phyloP scores from a whole-genome alignment of 92 coral and sea anemone species.

The Phenganax marumi region DNA sequence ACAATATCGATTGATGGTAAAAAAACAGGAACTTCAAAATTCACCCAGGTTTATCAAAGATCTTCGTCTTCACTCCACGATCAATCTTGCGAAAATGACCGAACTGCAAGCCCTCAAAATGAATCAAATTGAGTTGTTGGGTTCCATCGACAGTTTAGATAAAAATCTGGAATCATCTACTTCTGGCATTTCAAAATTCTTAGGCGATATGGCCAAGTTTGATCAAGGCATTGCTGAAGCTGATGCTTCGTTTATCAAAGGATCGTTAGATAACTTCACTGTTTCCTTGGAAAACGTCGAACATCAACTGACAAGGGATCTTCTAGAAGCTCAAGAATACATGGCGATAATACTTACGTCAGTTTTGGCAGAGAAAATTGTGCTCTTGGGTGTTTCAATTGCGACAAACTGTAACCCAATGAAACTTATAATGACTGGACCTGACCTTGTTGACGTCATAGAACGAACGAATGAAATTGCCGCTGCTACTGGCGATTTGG shows the following conservation, averaged over 20 bases:
- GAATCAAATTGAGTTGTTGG: conserved; percentile 42
- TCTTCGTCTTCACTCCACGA: conserved; percentile 41
- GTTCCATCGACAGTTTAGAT: conserved; percentile 44
- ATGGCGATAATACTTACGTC: conserved; percentile 10
- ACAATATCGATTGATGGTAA: too few species aligned
- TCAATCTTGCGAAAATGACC: conserved; percentile 48
- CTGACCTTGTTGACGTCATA: conserved; percentile 35
- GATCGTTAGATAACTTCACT: conserved; percentile 34
- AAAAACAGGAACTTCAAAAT: too few species aligned
- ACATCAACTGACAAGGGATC: conserved; percentile 32
- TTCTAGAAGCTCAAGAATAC: conserved; percentile 3
- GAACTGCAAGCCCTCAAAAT: conserved; percentile 28
- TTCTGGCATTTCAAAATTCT: conserved; percentile 55
- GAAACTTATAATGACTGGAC: conserved; percentile 50
- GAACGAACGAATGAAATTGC: conserved; percentile 54
- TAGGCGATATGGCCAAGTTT: conserved; percentile 47
- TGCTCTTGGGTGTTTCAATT: conserved; percentile 27
- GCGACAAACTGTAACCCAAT: conserved; percentile 54
- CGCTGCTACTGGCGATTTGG: conserved; percentile 34
- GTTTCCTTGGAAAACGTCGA: neutral
- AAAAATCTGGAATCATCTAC: conserved; percentile 37
- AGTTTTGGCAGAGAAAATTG: conserved; percentile 34
- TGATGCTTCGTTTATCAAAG: conserved; percentile 46
- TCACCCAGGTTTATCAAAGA: neutral
- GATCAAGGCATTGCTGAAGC: conserved; percentile 63